Evolutionary conservation across 2,113 vertebrate species (phyloP).

Genomic region (Hippopotamus amphibius): DNA sequence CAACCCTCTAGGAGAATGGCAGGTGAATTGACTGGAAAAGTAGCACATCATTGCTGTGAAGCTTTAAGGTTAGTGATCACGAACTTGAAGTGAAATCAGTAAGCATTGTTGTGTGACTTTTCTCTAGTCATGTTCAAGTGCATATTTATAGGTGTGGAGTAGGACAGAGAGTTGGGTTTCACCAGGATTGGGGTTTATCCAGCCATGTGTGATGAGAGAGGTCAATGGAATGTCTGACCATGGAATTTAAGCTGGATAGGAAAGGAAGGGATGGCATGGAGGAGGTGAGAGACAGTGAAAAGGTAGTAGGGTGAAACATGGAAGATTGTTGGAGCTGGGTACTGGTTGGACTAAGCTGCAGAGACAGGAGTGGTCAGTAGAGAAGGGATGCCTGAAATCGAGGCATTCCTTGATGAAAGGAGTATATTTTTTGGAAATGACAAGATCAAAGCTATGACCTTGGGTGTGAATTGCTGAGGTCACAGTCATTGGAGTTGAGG

Average conservation of each 20-base stretch:
- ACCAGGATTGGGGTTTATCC: slow-evolving; percentile 12
- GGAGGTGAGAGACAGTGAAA: not conserved
- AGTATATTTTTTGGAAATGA: slow-evolving; percentile 7
- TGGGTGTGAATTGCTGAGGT: not conserved
- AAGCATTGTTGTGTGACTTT: not conserved
- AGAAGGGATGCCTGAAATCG: not conserved
- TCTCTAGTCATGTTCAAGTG: not conserved
- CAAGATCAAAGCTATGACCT: not conserved
- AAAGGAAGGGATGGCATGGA: not conserved
- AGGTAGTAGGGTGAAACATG: not conserved
- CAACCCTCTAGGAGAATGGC: not conserved
- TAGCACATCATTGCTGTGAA: not conserved
- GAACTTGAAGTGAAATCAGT: not conserved
- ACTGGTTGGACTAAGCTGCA: not conserved
- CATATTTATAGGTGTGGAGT: not conserved
- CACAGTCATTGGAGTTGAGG: not conserved
- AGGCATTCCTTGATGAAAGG: not conserved
- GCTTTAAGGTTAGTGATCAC: not conserved
- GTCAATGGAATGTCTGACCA: not conserved
- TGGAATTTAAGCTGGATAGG: not conserved
- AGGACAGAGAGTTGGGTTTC: not conserved
- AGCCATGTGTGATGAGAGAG: not conserved
- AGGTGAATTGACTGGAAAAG: not conserved
- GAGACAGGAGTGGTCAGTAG: not conserved
- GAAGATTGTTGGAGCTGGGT: not conserved